Conservation (phyloP, 2,113 vertebrate genomes). For the Oxyura jamaicensis region DNA sequence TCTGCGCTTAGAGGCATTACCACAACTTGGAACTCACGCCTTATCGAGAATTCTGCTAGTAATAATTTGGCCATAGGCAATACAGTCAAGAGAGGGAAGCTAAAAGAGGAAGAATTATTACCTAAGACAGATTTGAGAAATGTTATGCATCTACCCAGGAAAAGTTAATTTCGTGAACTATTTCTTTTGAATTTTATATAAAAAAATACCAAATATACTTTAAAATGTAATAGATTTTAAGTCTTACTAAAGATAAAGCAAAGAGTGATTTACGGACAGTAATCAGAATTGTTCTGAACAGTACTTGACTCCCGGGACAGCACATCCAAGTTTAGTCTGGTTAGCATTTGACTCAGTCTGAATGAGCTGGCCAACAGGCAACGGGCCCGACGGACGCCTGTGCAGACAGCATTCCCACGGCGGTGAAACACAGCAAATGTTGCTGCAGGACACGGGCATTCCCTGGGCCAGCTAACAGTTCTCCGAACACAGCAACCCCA, state of each 20-base stretch:
- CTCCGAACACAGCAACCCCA: background rate
- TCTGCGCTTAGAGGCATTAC: background rate
- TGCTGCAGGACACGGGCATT: background rate
- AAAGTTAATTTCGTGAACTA: background rate
- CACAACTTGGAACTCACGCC: background rate
- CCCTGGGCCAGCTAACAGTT: background rate
- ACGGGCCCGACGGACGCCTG: fast-evolving
- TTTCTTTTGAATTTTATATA: background rate
- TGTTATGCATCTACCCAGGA: background rate
- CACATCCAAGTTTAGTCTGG: background rate
- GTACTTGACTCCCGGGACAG: background rate
- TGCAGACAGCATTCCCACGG: background rate
- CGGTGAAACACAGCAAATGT: background rate
- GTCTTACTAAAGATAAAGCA: background rate
- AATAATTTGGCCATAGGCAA: background rate
- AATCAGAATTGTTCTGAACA: background rate
- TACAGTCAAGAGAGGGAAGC: background rate
- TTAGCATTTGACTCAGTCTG: background rate
- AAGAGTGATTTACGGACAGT: background rate
- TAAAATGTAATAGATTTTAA: background rate
- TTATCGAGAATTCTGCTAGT: background rate
- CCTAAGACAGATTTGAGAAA: background rate
- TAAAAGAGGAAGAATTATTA: background rate
- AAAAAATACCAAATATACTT: background rate
- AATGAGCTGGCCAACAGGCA: background rate